These are phyloP conservation scores for Dasypus novemcinctus DNA, from an alignment of 2,113 vertebrate species.

Conservation along the genomic window DNA sequence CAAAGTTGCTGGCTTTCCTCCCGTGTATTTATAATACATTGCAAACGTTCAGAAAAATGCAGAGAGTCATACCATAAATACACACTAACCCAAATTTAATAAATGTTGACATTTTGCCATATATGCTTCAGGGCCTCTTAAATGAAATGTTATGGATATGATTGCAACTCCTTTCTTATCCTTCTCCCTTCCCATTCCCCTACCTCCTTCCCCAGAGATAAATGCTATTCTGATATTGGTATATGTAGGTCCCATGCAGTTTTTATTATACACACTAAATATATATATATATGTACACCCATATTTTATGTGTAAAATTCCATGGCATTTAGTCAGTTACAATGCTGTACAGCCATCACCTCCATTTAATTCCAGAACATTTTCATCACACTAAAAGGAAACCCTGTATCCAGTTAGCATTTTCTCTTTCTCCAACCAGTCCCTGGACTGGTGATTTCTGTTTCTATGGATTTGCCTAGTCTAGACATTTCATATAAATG, in stretches of 20 bases:
- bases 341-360: neutral
- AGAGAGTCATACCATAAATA: neutral
- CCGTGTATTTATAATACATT: neutral
- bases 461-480: neutral
- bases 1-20: neutral
- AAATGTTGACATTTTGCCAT: neutral
- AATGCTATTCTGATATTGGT: neutral
- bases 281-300: too few species aligned
- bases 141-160: neutral
- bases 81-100: neutral
- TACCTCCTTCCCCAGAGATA: neutral
- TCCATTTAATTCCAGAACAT: neutral
- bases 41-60: conserved; percentile 20
- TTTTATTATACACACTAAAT: neutral
- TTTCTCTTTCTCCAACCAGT: neutral
- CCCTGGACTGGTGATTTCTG: neutral
- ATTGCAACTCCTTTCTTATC: neutral
- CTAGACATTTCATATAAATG: neutral
- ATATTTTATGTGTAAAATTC: neutral
- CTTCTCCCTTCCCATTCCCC: too few species aligned
- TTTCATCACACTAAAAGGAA: neutral
- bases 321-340: neutral
- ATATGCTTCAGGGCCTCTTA: neutral
- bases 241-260: neutral
- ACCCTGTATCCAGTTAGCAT: neutral